phyloP scores from a whole-genome alignment of 2,113 vertebrate genomes.

The Osmerus mordax region DNA sequence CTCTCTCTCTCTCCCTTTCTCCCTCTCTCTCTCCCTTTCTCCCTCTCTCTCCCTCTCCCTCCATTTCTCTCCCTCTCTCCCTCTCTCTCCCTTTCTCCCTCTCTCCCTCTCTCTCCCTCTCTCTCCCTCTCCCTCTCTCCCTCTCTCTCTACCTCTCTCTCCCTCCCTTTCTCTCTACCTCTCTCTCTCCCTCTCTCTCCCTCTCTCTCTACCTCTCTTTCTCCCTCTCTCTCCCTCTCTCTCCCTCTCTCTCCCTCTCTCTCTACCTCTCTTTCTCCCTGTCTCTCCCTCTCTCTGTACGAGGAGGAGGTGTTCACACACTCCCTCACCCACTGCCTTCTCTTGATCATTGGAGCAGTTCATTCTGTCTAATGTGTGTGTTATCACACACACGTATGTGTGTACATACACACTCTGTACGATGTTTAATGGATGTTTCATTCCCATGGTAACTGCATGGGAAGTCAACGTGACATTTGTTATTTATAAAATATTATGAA shows the following conservation, averaged over 20 bases:
- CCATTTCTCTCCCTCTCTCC: too few species aligned
- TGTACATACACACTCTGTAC: not conserved
- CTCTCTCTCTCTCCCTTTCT: too few species aligned
- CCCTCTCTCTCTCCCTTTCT: too few species aligned
- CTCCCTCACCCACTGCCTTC: slow-evolving; percentile 2
- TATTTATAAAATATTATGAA: slow-evolving; percentile 26
- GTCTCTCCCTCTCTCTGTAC: not conserved
- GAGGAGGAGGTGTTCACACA: not conserved
- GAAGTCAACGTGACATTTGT: slow-evolving; percentile 1
- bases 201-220: not conserved
- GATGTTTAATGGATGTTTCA: slow-evolving; percentile 14
- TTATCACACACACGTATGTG: not conserved
- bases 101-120: not conserved
- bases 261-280: not conserved
- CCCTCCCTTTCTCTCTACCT: not conserved
- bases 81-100: not conserved
- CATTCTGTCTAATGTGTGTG: slow-evolving; percentile 17
- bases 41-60: too few species aligned
- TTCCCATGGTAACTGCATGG: not conserved
- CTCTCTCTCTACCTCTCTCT: not conserved
- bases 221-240: too few species aligned
- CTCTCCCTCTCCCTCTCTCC: too few species aligned
- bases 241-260: not conserved
- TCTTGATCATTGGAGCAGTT: slow-evolving; percentile 31
- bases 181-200: too few species aligned